Base-by-base conservation (phyloP, 1,140 invertebrate species). In the Pachypeltis micranthus region DNA sequence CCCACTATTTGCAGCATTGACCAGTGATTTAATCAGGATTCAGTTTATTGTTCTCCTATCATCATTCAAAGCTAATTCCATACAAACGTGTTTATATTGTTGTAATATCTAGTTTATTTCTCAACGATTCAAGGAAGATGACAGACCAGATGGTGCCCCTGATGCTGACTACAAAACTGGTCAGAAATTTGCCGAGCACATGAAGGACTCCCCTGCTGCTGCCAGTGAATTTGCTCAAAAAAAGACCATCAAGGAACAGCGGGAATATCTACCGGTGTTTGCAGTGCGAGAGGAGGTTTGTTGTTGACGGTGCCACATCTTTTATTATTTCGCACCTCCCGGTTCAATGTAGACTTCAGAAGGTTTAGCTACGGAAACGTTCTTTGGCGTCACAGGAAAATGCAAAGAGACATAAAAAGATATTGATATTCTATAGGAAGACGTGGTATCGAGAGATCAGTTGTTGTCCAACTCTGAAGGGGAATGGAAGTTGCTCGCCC, bases 141-240 rank as follows among this genome's bases (percentile, higher is more conserved):
- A 65, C 1, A 65, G 61, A 34, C 34, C 26, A n/a, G 62, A 62
- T 23, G 81, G 79, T 64, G 80, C 83, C 62, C 83, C 85, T 65
- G 79, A 79, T 26, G 79, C 83, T 7, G 88, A 92, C 72, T 92
- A 85, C 69, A 88, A 85, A 73, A 83, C 85, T 28, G 89, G 88
- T 64, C 96, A 99, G 71, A 96, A 98, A 73, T 99, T 98, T 79
- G 94, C 95, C 0, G 88, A 95, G 66, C 93, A 98, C 70, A 90
- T 99, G 83, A 84, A 84, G 67, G 80, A 82, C 44, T 73, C 79
- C 56, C 73, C 79, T 1, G 82, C 90, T 70, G 87, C 88, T 1
- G 83, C 85, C 21, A 93, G 90, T 67, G 90, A 96, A 27, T 96
- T 96, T 79, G 87, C 93, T 1, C 88, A 83, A 68, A 88, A 91